Evolutionary conservation across 2,888 invertebrate genomes (phyloP), one percentile per base, ranked within the genome.

Genomic region (Drosophila formosana): DNA sequence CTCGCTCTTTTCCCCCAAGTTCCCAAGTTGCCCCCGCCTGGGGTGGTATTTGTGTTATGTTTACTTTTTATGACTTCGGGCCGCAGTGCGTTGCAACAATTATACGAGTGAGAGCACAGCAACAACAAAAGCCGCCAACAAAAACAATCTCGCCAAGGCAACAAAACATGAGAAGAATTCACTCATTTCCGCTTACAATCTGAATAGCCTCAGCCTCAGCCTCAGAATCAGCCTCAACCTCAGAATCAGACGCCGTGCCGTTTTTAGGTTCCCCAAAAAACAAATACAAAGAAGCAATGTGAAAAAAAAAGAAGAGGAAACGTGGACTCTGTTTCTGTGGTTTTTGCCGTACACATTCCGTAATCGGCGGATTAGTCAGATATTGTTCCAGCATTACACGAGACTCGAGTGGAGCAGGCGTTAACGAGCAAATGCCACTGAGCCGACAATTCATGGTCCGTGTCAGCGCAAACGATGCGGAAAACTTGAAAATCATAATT

Each of bases 81-180:
- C 85, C 85, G 72, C 89, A 86, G 63, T 88, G 82, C 89, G 89
- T 86, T 88, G 81, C 82, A 83, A 87, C 87, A 88, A 82, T 82
- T 82, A 82, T 80, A 88, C 87, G 82, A 87, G 69, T 86, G 78
- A 82, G 82, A 46, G 39, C 51, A 51, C 51, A 18, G 18, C 41
- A 67, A 52, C 51, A 52, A 46, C 55, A 64, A 55, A 41, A 41
- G 39, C 39, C 39, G 55, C 46, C 53, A 66, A 51, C 41, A 74
- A 52, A 62, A 75, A 80, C 80, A 76, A 78, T 66, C 46, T 18
- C 46, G 56, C 65, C 68, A 68, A 55, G 58, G 53, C 72, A 61
- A 60, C 68, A 82, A 82, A 82, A 88, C 68, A 65, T 67, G 67
- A 69, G 72, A 79, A 73, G 76, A 89, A 89, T 74, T 78, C 85